Evolutionary conservation across 1,140 invertebrate species (phyloP).

Genomic region (Panagrolaimus sp.): DNA sequence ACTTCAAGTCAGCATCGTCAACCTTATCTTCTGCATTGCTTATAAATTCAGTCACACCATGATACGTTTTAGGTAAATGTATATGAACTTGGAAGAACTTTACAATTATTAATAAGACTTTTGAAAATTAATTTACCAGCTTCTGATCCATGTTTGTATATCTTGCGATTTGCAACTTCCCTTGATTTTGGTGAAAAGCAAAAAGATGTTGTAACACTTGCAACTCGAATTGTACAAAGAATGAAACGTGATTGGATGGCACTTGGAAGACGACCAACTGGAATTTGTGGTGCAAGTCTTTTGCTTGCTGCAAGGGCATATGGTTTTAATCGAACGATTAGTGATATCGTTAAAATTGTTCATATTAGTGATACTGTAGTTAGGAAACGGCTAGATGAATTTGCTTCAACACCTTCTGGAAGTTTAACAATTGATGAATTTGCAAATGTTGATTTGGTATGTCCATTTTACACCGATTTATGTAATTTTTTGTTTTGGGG

Average conservation of each 20-base stretch:
- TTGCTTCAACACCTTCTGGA: constrained; percentile 86
- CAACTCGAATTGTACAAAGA: constrained; percentile 80
- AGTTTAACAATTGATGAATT: constrained; percentile 89
- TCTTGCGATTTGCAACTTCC: constrained; percentile 85
- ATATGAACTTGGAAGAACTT: constrained; percentile 86
- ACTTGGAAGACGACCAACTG: constrained; percentile 86
- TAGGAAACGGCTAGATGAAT: constrained; percentile 74
- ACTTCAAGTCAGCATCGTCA: no score
- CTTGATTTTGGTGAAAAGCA: constrained; percentile 73
- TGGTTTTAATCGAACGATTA: constrained; percentile 78
- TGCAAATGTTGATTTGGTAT: constrained; percentile 86
- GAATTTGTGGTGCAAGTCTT: constrained; percentile 88
- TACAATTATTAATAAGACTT: constrained; percentile 78
- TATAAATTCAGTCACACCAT: no score
- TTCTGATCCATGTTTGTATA: constrained; percentile 85
- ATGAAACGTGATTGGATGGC: constrained; percentile 98
- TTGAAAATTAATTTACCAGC: constrained; percentile 87
- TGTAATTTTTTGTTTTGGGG: no score
- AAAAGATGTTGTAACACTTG: constrained; percentile 78
- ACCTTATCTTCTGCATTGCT: no score
- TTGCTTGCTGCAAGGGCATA: constrained; percentile 86
- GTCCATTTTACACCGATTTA: no score
- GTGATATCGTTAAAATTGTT: constrained; percentile 80
- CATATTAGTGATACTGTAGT: constrained; percentile 57
- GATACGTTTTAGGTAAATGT: constrained; percentile 75